Conservation (phyloP, 2,888 invertebrate genomes). For the Drosophila antonietae region DNA sequence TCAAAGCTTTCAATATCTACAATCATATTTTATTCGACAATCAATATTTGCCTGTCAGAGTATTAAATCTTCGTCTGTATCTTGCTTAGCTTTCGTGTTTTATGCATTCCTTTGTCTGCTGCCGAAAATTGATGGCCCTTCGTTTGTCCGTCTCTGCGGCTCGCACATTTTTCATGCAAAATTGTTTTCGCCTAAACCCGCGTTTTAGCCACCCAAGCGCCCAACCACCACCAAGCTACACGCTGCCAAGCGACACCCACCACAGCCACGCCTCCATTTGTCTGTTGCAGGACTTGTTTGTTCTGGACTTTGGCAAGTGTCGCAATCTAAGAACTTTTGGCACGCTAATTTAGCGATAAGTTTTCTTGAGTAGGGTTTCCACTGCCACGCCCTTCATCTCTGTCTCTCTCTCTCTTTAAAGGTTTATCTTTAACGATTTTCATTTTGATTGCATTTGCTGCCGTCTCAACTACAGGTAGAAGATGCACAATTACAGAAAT, state of each 20-base stretch:
- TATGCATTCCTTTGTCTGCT: conserved; percentile 32
- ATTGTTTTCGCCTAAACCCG: conserved; percentile 56
- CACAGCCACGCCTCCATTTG: neutral
- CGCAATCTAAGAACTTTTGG: conserved; percentile 58
- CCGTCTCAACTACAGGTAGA: conserved; percentile 29
- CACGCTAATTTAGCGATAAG: conserved; percentile 70
- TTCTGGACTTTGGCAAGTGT: conserved; percentile 48
- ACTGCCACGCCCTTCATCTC: neutral
- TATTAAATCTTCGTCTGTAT: conserved; percentile 12
- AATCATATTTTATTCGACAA: neutral
- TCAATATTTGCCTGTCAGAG: neutral
- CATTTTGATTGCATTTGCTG: conserved; percentile 28
- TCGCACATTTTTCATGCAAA: conserved; percentile 77
- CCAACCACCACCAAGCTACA: neutral
- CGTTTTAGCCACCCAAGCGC: conserved; percentile 5
- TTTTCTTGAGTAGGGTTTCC: conserved; percentile 48
- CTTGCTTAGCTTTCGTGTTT: conserved; percentile 1
- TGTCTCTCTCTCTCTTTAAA: conserved; percentile 14
- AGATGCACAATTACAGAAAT: conserved; percentile 50
- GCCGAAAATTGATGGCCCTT: conserved; percentile 72
- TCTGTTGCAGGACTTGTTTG: conserved; percentile 30
- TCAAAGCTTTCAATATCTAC: neutral
- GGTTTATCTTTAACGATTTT: conserved; percentile 33
- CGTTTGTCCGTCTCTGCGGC: conserved; percentile 65
- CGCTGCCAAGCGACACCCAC: neutral